Percentiles rank a stretch among this genome's conserved stretches.
phyloP scores from a whole-genome alignment of 53 echinoderm and acorn worm genomes.

The Holothuria leucospilota region DNA sequence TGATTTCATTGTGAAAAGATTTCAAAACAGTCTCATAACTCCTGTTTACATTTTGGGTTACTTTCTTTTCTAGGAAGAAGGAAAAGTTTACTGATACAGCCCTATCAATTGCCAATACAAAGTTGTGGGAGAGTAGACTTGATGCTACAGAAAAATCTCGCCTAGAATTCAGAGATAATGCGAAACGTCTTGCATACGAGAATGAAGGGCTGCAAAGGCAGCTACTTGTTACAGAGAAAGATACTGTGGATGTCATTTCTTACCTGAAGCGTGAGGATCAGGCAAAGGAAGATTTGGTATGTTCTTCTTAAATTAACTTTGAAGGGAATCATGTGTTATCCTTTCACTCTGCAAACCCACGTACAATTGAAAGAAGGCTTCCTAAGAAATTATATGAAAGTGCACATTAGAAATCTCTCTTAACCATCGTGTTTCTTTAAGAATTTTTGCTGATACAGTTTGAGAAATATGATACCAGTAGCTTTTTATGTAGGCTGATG shows the following conservation, averaged over 20 bases:
- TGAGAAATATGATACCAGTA: too few relatives aligned
- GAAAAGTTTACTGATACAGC: slow-evolving; percentile 95
- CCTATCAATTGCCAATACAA: slow-evolving; percentile 81
- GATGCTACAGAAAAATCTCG: slow-evolving; percentile 90
- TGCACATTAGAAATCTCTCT: too few relatives aligned
- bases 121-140: slow-evolving; percentile 89
- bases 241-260: slow-evolving; percentile 96
- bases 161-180: slow-evolving; percentile 93
- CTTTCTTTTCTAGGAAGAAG: slow-evolving; percentile 54
- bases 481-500: too few relatives aligned
- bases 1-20: too few relatives aligned
- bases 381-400: not conserved
- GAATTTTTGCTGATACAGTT: too few relatives aligned
- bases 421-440: too few relatives aligned
- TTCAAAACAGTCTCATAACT: too few relatives aligned
- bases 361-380: not conserved
- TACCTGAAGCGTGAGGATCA: slow-evolving; percentile 98
- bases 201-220: slow-evolving; percentile 89
- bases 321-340: not conserved
- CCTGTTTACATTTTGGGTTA: not conserved
- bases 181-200: slow-evolving; percentile 82
- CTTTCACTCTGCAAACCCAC: not conserved
- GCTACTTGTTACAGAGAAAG: slow-evolving; percentile 86
- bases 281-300: slow-evolving; percentile 93
- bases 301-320: not conserved